A percentile compares a stretch with the other conserved stretches of the same genome.
phyloP scores from a whole-genome alignment of 2,888 invertebrate species.

The Odontomyia ornata region DNA sequence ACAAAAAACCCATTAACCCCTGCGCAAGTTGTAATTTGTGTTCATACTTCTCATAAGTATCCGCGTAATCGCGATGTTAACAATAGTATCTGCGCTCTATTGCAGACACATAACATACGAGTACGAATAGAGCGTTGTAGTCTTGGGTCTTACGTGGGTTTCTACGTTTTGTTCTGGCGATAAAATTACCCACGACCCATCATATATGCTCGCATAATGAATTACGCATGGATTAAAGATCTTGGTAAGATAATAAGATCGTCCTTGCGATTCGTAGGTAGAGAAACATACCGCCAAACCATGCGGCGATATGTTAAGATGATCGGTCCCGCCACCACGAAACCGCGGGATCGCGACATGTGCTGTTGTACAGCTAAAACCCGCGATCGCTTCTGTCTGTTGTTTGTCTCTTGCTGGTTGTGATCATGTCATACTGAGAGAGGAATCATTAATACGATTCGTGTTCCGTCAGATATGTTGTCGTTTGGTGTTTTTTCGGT shows the following conservation, averaged over 20 bases:
- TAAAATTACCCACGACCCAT: conserved; percentile 29
- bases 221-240: conserved; percentile 24
- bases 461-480: conserved; percentile 2
- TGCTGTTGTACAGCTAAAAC: neutral
- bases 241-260: conserved; percentile 27
- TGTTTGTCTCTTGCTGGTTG: conserved; percentile 14
- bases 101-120: neutral
- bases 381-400: conserved; percentile 10
- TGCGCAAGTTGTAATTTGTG: neutral
- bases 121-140: conserved; percentile 3
- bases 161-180: conserved; percentile 24
- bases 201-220: conserved; percentile 5
- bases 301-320: neutral
- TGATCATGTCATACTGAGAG: neutral
- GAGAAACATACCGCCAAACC: neutral
- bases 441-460: conserved; percentile 13
- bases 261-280: conserved; percentile 32
- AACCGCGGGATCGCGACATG: neutral
- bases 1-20: neutral
- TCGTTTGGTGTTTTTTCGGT: too few species aligned
- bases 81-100: conserved; percentile 13
- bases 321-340: neutral
- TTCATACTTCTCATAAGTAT: conserved; percentile 15
- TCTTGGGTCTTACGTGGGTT: conserved; percentile 22
- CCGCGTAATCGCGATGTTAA: conserved; percentile 32